Evolutionary conservation across 2,888 invertebrate genomes (phyloP).

Genomic region (Mechanitis messenoides): DNA sequence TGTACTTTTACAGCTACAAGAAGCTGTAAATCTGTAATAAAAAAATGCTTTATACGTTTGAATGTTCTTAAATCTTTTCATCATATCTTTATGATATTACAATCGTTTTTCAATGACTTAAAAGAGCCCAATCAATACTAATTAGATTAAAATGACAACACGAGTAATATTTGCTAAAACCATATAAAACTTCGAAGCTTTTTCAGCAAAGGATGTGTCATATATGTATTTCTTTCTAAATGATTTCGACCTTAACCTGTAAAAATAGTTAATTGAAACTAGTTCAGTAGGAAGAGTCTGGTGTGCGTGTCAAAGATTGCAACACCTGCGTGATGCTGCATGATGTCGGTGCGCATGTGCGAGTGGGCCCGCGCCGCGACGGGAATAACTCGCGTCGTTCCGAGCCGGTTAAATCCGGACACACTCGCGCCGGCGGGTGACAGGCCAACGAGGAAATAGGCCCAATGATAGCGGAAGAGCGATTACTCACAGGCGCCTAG

Average conservation of each 20-base stretch:
- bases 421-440: slow-evolving; percentile 26
- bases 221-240: neutral
- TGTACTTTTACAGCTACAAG: too few species aligned
- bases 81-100: too few species aligned
- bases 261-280: slow-evolving; percentile 6
- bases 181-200: too few species aligned
- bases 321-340: slow-evolving; percentile 22
- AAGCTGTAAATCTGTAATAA: too few species aligned
- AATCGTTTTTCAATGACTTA: too few species aligned
- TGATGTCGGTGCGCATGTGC: too few species aligned
- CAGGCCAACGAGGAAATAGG: slow-evolving; percentile 32
- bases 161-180: too few species aligned
- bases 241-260: slow-evolving; percentile 16
- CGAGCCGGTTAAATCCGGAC: slow-evolving; percentile 30
- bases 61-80: too few species aligned
- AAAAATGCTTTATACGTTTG: too few species aligned
- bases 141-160: too few species aligned
- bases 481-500: slow-evolving; percentile 8
- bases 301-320: slow-evolving; percentile 18
- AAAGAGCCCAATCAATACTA: too few species aligned
- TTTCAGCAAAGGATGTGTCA: too few species aligned
- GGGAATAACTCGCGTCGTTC: slow-evolving; percentile 25
- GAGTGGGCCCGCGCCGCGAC: slow-evolving; percentile 7
- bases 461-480: slow-evolving; percentile 26
- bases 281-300: slow-evolving; percentile 12